Percentiles rank a stretch among this genome's conserved stretches.
Evolutionary conservation across 2,888 invertebrate species (phyloP).

Genomic region (Drosophila suboccidentalis): DNA sequence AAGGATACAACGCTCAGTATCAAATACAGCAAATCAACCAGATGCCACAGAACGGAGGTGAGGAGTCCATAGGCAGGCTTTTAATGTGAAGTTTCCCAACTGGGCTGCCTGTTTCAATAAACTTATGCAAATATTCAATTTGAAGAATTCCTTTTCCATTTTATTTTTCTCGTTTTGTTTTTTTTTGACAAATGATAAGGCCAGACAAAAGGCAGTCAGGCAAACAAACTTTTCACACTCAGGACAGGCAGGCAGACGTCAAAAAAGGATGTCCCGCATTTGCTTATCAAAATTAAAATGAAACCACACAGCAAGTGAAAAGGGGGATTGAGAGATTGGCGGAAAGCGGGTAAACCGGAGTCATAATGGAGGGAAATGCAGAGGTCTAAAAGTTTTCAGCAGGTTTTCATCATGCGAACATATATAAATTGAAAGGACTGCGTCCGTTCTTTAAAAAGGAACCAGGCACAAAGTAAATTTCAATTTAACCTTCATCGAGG

Average conservation of each 20-base stretch:
- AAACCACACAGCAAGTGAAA: constrained; percentile 46
- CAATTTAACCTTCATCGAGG: constrained; percentile 84
- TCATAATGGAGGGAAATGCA: constrained; percentile 56
- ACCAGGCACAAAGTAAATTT: constrained; percentile 71
- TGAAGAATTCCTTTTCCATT: constrained; percentile 51
- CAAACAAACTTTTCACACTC: constrained; percentile 77
- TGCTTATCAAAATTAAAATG: constrained; percentile 77
- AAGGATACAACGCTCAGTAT: constrained; percentile 2
- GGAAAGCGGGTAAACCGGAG: constrained; percentile 12
- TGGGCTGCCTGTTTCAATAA: constrained; percentile 68
- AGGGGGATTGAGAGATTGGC: constrained; percentile 3
- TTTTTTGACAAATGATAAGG: constrained; percentile 76
- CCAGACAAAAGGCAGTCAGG: constrained; percentile 74
- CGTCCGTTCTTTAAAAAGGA: constrained; percentile 42
- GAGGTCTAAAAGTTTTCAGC: constrained; percentile 63
- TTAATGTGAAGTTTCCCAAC: constrained; percentile 28
- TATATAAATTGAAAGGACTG: constrained; percentile 12
- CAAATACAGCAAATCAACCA: constrained; percentile 57
- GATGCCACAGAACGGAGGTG: constrained; percentile 27
- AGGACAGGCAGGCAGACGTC: constrained; percentile 12
- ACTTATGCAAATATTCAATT: constrained; percentile 81
- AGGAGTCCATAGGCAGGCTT: constrained; percentile 17
- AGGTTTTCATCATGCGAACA: constrained; percentile 61
- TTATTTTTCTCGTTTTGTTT: constrained; percentile 8
- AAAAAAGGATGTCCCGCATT: constrained; percentile 64